Conservation (phyloP, 2,888 invertebrate genomes). For the Drosophila pegasa region DNA sequence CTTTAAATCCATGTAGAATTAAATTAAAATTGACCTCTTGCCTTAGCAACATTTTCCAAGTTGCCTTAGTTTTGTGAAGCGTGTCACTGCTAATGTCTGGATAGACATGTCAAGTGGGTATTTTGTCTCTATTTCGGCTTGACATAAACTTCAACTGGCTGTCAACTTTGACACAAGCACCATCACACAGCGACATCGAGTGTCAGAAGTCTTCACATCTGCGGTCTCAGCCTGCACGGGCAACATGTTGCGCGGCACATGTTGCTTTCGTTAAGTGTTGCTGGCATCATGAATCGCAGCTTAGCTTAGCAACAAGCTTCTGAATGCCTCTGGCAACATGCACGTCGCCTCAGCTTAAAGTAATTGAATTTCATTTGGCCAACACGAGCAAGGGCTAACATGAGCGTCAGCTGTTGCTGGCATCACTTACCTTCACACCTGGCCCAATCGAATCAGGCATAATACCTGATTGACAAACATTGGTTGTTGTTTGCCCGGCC, state of each 20-base stretch:
- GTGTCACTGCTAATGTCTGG: neutral
- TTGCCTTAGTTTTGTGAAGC: neutral
- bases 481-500: conserved; percentile 13
- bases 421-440: neutral
- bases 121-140: neutral
- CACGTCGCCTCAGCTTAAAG: neutral
- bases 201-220: neutral
- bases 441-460: conserved; percentile 60
- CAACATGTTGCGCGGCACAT: conserved; percentile 19
- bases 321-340: conserved; percentile 1
- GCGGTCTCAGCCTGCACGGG: neutral
- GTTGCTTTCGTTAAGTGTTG: conserved; percentile 66
- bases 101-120: neutral
- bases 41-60: neutral
- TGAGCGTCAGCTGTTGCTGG: conserved; percentile 64
- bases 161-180: conserved; percentile 11
- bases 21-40: neutral
- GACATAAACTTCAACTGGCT: neutral
- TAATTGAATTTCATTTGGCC: neutral
- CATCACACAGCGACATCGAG: neutral
- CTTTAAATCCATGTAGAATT: no score
- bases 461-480: conserved; percentile 37
- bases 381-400: conserved; percentile 43
- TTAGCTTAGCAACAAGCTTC: conserved; percentile 16
- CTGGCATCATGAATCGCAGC: conserved; percentile 30